Percentiles rank a stretch among this genome's conserved stretches.
Evolutionary conservation across 2,888 invertebrate genomes (phyloP).

Genomic region (Anodontia alba): DNA sequence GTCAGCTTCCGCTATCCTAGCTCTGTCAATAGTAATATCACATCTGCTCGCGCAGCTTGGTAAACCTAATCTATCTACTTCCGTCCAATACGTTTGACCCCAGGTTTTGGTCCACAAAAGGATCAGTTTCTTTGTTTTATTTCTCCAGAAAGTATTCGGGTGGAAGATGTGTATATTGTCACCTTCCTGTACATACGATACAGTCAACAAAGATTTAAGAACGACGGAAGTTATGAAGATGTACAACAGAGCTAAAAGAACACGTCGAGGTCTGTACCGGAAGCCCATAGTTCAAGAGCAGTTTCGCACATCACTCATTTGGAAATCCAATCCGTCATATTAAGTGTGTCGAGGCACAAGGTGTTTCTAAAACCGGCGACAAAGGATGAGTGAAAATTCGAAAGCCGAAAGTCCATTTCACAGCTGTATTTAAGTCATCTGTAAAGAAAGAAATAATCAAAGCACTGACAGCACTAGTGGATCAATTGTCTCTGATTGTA

Average conservation of each 20-base stretch:
- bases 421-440: too few relatives aligned
- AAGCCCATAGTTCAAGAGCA: too few relatives aligned
- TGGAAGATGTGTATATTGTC: neutral
- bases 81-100: neutral
- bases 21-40: constrained; percentile 9
- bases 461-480: too few relatives aligned
- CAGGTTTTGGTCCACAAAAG: constrained; percentile 18
- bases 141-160: constrained; percentile 3
- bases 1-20: constrained; percentile 12
- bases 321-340: too few relatives aligned
- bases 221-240: neutral
- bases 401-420: too few relatives aligned
- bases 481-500: too few relatives aligned
- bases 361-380: too few relatives aligned
- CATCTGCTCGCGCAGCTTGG: constrained; percentile 4
- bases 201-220: neutral
- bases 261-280: neutral
- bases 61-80: constrained; percentile 18
- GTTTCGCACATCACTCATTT: too few relatives aligned
- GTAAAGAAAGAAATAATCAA: too few relatives aligned
- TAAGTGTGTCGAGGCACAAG: too few relatives aligned
- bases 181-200: neutral
- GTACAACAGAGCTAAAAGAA: neutral
- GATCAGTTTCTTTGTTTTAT: constrained; percentile 10
- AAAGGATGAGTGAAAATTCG: too few relatives aligned